Base-by-base conservation (phyloP, 2,888 invertebrate genomes). In the Mythimna impura region DNA sequence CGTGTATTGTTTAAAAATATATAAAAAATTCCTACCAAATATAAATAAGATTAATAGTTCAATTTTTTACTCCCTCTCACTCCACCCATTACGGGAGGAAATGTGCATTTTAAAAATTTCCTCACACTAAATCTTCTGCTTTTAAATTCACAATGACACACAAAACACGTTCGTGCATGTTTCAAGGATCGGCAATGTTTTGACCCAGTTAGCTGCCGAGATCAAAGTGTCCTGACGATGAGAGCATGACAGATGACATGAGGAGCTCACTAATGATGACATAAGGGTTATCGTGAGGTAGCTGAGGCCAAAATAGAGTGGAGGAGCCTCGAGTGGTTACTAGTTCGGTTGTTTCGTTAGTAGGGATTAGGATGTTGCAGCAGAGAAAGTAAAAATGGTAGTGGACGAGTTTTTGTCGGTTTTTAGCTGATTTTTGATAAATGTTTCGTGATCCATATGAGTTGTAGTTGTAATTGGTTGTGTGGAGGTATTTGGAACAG, bases 111-210 rank as follows among this genome's bases (percentile, higher is more conserved):
- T 47, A 6, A 7, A 47, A 47, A 47, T 47, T 17, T 47, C 17
- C 2, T 14, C 47, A 47, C 47, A 52, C 0, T 52, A 10, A 22
- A 47, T 12, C 68, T 74, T 80, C 76, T 73, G 83, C 0, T 0
- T 3, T 10, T 6, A n/a, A n/a, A n/a, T 25, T n/a, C 8, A 2
- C 43, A 43, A 12, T 3, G 22, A n/a, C 34, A 55, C 14, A 67
- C 57, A 66, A 68, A 64, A 65, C 22, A 52, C 30, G 47, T 9
- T 64, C 76, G 69, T 75, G 75, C 76, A 80, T 83, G 66, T 67
- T 83, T 80, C 80, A 80, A 80, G 80, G 47, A 83, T 83, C 69
- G 60, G 10, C 83, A 80, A 80, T 83, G 83, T 80, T 80, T 80
- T 80, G 80, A 83, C 80, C 80, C 66, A 80, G 80, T 80, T 80